Evolutionary conservation across 1,140 invertebrate genomes (phyloP).

Genomic region (Apis cerana): DNA sequence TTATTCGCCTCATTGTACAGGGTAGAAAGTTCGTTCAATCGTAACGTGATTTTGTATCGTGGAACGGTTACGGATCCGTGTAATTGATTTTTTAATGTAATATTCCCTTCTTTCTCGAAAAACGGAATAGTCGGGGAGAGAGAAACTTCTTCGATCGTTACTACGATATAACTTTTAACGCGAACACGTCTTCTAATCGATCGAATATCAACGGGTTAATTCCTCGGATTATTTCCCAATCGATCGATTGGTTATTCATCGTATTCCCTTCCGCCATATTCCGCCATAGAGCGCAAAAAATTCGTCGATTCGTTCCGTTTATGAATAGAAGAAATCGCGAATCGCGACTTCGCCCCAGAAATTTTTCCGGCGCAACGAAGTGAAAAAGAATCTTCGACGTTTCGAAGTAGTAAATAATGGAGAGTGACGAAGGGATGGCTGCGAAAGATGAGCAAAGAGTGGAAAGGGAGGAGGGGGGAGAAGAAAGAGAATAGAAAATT

Average conservation of each 20-base stretch:
- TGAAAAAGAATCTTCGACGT: conserved; percentile 58
- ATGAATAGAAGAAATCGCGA: conserved; percentile 19
- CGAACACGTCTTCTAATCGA: no score
- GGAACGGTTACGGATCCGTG: no score
- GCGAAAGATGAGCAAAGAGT: conserved; percentile 43
- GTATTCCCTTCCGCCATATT: neutral
- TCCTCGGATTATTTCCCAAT: neutral
- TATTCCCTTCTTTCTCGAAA: no score
- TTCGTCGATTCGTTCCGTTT: conserved; percentile 14
- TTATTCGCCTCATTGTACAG: no score
- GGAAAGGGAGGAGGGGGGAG: neutral
- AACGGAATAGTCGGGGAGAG: no score
- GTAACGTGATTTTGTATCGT: no score
- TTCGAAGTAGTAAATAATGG: conserved; percentile 66
- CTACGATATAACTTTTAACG: no score
- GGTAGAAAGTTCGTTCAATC: no score
- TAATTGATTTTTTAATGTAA: no score
- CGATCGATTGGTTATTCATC: neutral
- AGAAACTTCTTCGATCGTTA: no score
- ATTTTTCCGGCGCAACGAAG: conserved; percentile 53
- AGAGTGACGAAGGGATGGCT: conserved; percentile 63
- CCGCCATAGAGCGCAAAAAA: no score
- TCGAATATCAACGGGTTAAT: neutral
- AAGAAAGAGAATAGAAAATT: conserved; percentile 65
- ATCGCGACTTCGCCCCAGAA: neutral